Evolutionary conservation across 2,113 vertebrate species (phyloP), one percentile per base, ranked within the genome.

Genomic region (Marmota monax): DNA sequence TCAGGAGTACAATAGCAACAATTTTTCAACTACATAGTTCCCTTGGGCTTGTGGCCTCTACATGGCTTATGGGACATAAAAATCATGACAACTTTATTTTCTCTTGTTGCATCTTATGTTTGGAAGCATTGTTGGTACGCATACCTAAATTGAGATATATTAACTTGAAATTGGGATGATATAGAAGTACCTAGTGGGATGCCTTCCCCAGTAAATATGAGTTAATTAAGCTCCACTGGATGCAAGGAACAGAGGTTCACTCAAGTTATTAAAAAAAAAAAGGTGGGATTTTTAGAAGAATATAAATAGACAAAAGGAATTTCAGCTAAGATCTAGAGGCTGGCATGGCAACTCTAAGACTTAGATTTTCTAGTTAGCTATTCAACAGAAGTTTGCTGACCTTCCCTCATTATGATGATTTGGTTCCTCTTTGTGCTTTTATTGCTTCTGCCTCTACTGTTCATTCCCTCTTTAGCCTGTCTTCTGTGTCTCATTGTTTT

Each of bases 131-230:
- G 22, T n/a, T 58, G 58, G 37, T 90, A 73, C 2, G 78, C 32
- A 42, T 0, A 32, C 34, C 78, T 86, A 77, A 65, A 10, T 27
- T 7, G 25, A 76, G 73, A 94, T 72, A 88, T 39, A 23, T 63
- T 4, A 14, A 32, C 82, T 86, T 89, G n/a, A 78, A 86, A 86
- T 17, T 83, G 84, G 94, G 53, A 92, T n/a, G 58, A 84, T 69
- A 10, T 42, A 16, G 65, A 92, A 86, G 5, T 7, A 39, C 32
- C 13, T 56, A 56, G 78, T 67, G n/a, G 32, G 92, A 83, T 65
- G 17, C 23, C 63, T 69, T 93, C 51, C 56, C 37, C 22, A 63
- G 45, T 42, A 76, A 83, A 70, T 39, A 78, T 27, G 27, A 72
- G 29, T 65, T 95, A 77, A 85, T 87, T 67, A 74, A 29, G 7